Conservation (phyloP, 2,888 invertebrate species). For the Cybosia mesomella region DNA sequence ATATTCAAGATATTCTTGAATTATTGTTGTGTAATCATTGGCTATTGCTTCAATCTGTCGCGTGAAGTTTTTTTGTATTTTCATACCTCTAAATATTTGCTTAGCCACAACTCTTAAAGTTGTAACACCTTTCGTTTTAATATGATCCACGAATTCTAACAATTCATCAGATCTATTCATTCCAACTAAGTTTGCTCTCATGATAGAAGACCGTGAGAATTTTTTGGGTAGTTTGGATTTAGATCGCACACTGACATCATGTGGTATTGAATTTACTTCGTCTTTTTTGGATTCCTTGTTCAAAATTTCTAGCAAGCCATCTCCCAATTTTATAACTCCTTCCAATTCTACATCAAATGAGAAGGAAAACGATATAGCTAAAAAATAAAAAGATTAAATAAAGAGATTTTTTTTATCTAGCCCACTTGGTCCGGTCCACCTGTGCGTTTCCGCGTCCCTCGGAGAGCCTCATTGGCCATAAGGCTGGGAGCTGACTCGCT, state of each 20-base stretch:
- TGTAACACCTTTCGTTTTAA: constrained; percentile 23
- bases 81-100: constrained; percentile 21
- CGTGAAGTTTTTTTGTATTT: constrained; percentile 17
- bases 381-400: constrained; percentile 8
- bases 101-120: constrained; percentile 1
- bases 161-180: constrained; percentile 5
- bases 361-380: constrained; percentile 28
- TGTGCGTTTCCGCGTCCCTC: too few species aligned
- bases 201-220: neutral
- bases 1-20: constrained; percentile 31
- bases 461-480: too few species aligned
- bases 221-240: constrained; percentile 15
- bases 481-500: too few species aligned
- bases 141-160: constrained; percentile 17
- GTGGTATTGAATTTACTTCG: neutral
- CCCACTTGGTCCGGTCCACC: too few species aligned
- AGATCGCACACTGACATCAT: neutral
- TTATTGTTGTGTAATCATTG: constrained; percentile 19
- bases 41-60: neutral
- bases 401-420: neutral
- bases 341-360: constrained; percentile 37
- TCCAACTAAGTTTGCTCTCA: constrained; percentile 6
- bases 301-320: constrained; percentile 11
- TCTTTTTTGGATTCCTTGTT: neutral
- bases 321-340: constrained; percentile 26